phyloP scores from a whole-genome alignment of 2,113 vertebrate species.

The Brachypteracias leptosomus region DNA sequence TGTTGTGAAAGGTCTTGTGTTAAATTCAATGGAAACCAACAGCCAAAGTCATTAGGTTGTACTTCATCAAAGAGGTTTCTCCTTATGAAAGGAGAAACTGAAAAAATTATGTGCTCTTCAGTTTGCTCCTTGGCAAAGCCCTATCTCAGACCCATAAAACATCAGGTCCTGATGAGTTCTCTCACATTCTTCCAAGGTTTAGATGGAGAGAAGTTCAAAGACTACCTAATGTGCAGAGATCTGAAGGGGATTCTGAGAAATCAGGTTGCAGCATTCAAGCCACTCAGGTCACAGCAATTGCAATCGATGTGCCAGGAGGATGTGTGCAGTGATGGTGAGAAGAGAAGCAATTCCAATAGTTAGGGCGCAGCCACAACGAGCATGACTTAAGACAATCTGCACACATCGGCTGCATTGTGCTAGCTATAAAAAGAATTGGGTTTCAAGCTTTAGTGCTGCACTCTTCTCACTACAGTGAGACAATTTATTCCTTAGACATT shows the following conservation, averaged over 20 bases:
- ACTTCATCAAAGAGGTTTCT: background rate
- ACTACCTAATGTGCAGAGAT: background rate
- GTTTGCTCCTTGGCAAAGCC: background rate
- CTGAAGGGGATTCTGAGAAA: background rate
- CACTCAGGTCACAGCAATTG: background rate
- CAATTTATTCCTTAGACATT: background rate
- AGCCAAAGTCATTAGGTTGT: background rate
- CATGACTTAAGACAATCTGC: background rate
- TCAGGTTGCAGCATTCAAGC: background rate
- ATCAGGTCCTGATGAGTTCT: background rate
- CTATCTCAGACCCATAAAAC: background rate
- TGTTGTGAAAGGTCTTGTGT: background rate
- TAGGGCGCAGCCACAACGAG: background rate
- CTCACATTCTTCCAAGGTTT: background rate
- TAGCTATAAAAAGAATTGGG: rapidly evolving
- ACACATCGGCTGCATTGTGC: rapidly evolving
- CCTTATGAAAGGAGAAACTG: background rate
- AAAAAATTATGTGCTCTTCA: background rate
- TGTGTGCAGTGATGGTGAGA: background rate
- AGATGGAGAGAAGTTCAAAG: background rate
- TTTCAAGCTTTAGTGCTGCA: background rate
- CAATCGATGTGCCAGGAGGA: background rate
- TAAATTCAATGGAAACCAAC: background rate
- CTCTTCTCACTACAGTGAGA: background rate
- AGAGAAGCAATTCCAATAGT: background rate